phyloP scores from a whole-genome alignment of 2,113 vertebrate species.

The Semicossyphus pulcher region DNA sequence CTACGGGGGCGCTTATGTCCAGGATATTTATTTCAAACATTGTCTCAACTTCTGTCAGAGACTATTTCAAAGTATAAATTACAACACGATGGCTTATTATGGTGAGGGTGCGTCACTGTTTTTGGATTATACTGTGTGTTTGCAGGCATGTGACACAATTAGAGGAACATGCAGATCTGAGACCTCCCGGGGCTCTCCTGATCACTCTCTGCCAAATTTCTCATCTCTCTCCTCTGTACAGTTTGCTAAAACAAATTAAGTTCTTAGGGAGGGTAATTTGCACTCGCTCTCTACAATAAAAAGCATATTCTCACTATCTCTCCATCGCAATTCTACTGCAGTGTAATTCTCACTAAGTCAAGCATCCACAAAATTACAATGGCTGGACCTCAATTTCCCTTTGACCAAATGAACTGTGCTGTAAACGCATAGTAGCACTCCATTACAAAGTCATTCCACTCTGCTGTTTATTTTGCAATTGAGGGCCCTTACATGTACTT shows the following conservation, averaged over 20 bases:
- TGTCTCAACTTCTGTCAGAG: slow-evolving; percentile 8
- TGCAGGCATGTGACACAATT: slow-evolving; percentile 41
- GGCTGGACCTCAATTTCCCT: slow-evolving; percentile 40
- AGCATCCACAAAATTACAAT: slow-evolving; percentile 34
- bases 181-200: slow-evolving; percentile 32
- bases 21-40: slow-evolving; percentile 22
- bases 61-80: slow-evolving; percentile 2
- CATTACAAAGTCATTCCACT: slow-evolving; percentile 48
- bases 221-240: slow-evolving; percentile 39
- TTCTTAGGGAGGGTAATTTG: slow-evolving; percentile 49
- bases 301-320: slow-evolving; percentile 51
- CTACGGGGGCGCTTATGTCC: slow-evolving; percentile 1
- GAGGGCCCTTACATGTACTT: slow-evolving; percentile 21
- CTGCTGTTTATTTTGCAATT: slow-evolving; percentile 57
- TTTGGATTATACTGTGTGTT: slow-evolving; percentile 11
- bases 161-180: slow-evolving; percentile 53
- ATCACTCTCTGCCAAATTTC: slow-evolving; percentile 48
- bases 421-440: slow-evolving; percentile 49
- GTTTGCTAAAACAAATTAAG: slow-evolving; percentile 62
- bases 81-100: neutral
- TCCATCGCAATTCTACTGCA: slow-evolving; percentile 29
- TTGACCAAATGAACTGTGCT: slow-evolving; percentile 50
- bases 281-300: slow-evolving; percentile 33
- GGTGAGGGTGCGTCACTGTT: neutral
- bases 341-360: slow-evolving; percentile 37